Percentiles rank a stretch among this genome's conserved stretches.
These are phyloP conservation scores for Epicampocera succincta DNA, from an alignment of 2,888 invertebrate genomes.

Conservation along the genomic window DNA sequence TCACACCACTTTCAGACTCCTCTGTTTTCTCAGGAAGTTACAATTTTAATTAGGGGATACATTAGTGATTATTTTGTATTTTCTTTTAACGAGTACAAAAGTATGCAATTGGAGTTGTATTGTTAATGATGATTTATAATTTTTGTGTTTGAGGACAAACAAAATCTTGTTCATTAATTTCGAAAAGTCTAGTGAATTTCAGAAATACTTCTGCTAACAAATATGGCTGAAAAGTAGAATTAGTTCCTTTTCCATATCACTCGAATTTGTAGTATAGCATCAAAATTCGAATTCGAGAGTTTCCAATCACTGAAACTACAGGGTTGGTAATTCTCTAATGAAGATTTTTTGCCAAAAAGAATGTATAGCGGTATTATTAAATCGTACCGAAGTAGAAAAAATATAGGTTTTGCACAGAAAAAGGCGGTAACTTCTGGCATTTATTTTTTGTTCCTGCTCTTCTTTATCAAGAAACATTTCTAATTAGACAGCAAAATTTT, in stretches of 20 bases:
- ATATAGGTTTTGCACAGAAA: constrained; percentile 10
- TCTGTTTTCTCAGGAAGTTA: constrained; percentile 44
- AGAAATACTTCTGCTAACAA: too few relatives aligned
- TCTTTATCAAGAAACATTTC: constrained; percentile 20
- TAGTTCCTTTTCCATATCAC: too few relatives aligned
- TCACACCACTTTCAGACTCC: not conserved
- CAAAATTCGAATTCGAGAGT: too few relatives aligned
- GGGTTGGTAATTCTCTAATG: not conserved
- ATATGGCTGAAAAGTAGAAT: too few relatives aligned
- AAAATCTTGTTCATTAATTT: too few relatives aligned
- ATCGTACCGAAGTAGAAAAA: constrained; percentile 49
- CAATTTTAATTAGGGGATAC: constrained; percentile 65
- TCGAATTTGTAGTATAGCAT: too few relatives aligned
- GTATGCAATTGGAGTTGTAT: not conserved
- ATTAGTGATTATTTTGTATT: constrained; percentile 37
- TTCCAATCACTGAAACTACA: not conserved
- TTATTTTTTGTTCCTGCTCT: not conserved
- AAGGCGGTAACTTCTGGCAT: not conserved
- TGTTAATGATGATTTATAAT: not conserved
- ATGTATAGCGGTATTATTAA: constrained; percentile 23
- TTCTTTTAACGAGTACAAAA: too few relatives aligned
- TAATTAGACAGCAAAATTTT: constrained; percentile 43
- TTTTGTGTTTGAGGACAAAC: not conserved
- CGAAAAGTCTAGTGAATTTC: too few relatives aligned
- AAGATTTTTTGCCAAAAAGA: not conserved